These are phyloP conservation scores for Planococcus citri DNA, from an alignment of 1,140 invertebrate species.

Conservation along the genomic window DNA sequence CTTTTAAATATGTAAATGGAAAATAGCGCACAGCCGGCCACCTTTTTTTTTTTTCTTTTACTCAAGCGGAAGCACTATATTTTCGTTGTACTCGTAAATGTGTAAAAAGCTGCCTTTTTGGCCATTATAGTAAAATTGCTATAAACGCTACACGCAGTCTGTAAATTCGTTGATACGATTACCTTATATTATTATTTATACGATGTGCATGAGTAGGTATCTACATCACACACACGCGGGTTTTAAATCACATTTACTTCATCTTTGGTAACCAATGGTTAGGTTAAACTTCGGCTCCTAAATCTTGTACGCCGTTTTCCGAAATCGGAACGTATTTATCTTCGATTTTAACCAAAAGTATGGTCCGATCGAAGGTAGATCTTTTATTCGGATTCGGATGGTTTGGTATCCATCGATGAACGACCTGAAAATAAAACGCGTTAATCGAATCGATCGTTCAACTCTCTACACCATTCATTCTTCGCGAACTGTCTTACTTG, in stretches of 20 bases:
- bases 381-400: slow-evolving; percentile 70
- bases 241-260: neutral
- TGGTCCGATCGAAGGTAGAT: slow-evolving; percentile 80
- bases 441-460: slow-evolving; percentile 4
- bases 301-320: slow-evolving; percentile 69
- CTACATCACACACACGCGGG: no score
- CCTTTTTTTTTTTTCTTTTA: no score
- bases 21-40: neutral
- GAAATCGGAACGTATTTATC: slow-evolving; percentile 87
- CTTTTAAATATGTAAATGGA: neutral
- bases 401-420: slow-evolving; percentile 82
- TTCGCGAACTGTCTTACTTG: slow-evolving; percentile 45
- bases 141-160: no score
- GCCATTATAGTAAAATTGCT: no score
- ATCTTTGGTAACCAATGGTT: neutral
- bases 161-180: no score
- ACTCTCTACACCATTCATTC: neutral
- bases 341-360: slow-evolving; percentile 81
- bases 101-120: no score
- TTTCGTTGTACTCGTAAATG: neutral
- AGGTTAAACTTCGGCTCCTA: slow-evolving; percentile 48
- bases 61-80: neutral
- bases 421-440: slow-evolving; percentile 54
- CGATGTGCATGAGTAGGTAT: no score
- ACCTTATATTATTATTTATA: no score